Evolutionary conservation across 2,113 vertebrate genomes (phyloP).

Genomic region (Eolophus roseicapilla): DNA sequence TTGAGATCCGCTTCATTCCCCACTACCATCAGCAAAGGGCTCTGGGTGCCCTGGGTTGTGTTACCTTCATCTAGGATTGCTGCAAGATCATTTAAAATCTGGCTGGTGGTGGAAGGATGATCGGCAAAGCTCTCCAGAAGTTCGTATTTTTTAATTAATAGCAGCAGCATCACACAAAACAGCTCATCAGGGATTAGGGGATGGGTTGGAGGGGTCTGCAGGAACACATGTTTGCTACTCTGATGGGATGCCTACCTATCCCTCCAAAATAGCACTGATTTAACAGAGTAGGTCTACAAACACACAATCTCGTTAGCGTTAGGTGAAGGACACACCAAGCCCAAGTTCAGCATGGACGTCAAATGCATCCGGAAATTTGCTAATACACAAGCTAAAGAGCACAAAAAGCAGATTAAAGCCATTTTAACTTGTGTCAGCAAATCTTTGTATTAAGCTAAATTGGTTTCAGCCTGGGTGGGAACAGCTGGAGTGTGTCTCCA

Average conservation of each 20-base stretch:
- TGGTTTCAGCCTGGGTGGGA: constrained; percentile 22
- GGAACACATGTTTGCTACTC: neutral
- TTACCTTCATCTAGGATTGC: neutral
- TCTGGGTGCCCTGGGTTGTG: neutral
- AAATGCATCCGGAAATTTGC: neutral
- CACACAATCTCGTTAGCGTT: neutral
- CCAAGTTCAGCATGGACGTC: neutral
- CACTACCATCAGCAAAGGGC: neutral
- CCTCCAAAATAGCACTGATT: neutral
- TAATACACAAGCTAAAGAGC: neutral
- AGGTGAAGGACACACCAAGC: neutral
- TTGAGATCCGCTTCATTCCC: neutral
- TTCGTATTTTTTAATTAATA: neutral
- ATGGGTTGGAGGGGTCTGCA: neutral
- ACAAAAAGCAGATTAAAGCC: constrained; percentile 45
- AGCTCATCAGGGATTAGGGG: neutral
- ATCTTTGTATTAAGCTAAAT: constrained; percentile 22
- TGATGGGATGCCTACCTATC: neutral
- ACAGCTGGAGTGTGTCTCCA: neutral
- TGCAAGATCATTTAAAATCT: neutral
- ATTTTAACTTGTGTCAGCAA: constrained; percentile 21
- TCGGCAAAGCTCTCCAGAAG: neutral
- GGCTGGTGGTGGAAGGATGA: accelerated
- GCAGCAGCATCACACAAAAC: neutral
- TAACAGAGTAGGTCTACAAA: neutral